Conservation (phyloP, 2,797 vertebrate genomes). For the Rhadinocentrus ornatus region DNA sequence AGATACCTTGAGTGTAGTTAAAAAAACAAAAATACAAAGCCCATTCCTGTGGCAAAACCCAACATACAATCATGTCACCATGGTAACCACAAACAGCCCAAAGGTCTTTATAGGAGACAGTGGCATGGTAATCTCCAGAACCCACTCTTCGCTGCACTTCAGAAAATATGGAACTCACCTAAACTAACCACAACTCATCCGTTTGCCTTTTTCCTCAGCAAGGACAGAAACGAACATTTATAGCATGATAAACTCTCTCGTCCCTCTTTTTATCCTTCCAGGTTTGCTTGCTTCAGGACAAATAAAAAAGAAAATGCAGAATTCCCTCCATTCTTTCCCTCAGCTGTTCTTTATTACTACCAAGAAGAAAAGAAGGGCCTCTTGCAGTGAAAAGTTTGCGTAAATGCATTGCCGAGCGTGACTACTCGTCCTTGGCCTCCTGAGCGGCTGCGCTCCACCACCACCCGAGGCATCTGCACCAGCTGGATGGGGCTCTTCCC, state of each 20-base stretch:
- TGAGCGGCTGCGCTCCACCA: constrained; percentile 91
- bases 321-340: not conserved
- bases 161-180: constrained; percentile 12
- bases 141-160: constrained; percentile 16
- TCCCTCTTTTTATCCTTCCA: constrained; percentile 6
- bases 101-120: constrained; percentile 45
- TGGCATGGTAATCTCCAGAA: constrained; percentile 41
- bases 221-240: constrained; percentile 17
- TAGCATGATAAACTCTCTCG: constrained; percentile 7
- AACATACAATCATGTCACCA: constrained; percentile 62
- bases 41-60: constrained; percentile 52
- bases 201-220: not conserved
- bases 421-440: constrained; percentile 90
- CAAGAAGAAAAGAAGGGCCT: constrained; percentile 97
- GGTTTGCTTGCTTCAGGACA: not conserved
- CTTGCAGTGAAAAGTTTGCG: constrained; percentile 96
- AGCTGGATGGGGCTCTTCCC: constrained; percentile 93
- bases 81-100: constrained; percentile 56
- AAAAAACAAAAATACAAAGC: constrained; percentile 22
- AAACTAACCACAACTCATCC: constrained; percentile 20
- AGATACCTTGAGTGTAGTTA: constrained; percentile 36
- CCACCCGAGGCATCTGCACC: constrained; percentile 96
- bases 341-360: constrained; percentile 80
- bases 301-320: not conserved
- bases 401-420: constrained; percentile 90